Percentiles rank a stretch among this genome's conserved stretches.
These are phyloP conservation scores for Dichetophora obliterata DNA, from an alignment of 2,888 invertebrate species.

Conservation along the genomic window DNA sequence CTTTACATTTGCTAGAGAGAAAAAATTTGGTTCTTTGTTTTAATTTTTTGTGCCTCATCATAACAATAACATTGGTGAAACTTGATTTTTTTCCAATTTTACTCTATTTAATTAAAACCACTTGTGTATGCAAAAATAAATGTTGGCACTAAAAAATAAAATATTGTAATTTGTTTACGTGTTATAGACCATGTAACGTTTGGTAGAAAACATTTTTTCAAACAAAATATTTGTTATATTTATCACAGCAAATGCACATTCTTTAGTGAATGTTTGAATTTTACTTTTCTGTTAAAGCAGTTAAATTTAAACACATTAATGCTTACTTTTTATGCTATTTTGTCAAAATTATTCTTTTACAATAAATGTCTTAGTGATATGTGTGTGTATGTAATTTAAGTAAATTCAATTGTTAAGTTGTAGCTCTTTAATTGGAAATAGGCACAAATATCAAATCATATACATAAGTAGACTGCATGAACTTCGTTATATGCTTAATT, in stretches of 20 bases:
- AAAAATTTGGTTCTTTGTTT: no score
- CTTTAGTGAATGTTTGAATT: neutral
- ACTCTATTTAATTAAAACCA: no score
- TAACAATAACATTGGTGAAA: no score
- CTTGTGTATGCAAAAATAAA: no score
- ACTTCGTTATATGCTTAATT: no score
- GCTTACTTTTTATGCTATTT: neutral
- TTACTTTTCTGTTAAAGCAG: neutral
- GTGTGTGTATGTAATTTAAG: constrained; percentile 7
- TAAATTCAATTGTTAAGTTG: neutral
- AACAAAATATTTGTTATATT: neutral
- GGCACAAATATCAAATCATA: neutral
- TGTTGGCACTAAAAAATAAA: no score
- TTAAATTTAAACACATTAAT: neutral
- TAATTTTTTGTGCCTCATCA: no score
- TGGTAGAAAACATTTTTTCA: neutral
- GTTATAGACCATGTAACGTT: no score
- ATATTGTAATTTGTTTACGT: neutral
- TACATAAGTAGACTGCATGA: neutral
- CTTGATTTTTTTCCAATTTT: no score
- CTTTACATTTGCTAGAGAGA: no score
- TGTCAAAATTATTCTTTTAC: constrained; percentile 5
- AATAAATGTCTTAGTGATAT: constrained; percentile 2
- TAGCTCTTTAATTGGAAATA: neutral
- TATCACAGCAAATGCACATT: constrained; percentile 29